Conservation (phyloP, 2,113 vertebrate species). For the Globicephala melas region DNA sequence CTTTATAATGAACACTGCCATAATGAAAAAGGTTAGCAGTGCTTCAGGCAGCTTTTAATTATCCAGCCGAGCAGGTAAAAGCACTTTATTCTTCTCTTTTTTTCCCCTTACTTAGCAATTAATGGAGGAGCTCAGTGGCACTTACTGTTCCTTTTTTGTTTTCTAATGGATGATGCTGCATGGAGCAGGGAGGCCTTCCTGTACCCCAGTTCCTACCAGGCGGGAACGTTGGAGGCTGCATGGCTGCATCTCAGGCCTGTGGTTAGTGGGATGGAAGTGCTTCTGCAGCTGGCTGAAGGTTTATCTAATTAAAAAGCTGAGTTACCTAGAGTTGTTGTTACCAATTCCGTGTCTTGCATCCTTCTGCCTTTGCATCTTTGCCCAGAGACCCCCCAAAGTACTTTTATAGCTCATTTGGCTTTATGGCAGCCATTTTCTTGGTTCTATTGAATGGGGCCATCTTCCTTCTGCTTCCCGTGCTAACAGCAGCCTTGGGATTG, state of each 20-base stretch:
- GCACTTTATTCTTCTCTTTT: constrained; percentile 58
- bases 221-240: accelerated
- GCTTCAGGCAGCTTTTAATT: constrained; percentile 82
- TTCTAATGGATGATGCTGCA: constrained; percentile 8
- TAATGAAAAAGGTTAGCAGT: constrained; percentile 78
- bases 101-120: constrained; percentile 35
- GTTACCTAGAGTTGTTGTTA: constrained; percentile 15
- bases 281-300: not conserved
- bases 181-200: not conserved
- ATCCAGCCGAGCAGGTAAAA: constrained; percentile 77
- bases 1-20: constrained; percentile 79
- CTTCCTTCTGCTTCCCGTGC: not conserved
- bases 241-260: not conserved
- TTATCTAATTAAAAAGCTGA: constrained; percentile 38
- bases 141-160: constrained; percentile 64
- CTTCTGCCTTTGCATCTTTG: not conserved
- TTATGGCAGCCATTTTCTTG: not conserved
- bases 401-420: constrained; percentile 36
- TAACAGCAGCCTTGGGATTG: not conserved
- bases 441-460: not conserved
- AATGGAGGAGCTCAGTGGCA: constrained; percentile 44
- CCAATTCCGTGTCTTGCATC: not conserved
- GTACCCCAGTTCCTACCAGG: not conserved
- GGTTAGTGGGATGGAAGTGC: not conserved
- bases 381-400: constrained; percentile 2